Conservation (phyloP, 2,888 invertebrate species). For the Clanis bilineata region DNA sequence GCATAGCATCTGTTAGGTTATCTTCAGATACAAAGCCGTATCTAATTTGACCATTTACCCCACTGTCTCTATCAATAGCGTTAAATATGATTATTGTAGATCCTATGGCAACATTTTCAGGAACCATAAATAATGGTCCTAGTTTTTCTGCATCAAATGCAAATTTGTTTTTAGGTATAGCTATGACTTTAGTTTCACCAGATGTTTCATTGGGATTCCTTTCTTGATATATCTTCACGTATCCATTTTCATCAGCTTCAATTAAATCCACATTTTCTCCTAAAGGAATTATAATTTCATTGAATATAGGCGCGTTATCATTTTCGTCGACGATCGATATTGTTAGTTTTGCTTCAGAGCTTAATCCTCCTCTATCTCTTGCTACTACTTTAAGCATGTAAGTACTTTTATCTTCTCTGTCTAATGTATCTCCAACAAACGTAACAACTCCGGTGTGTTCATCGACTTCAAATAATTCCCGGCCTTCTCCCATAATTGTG, state of each 20-base stretch:
- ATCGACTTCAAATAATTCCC: conserved; percentile 87
- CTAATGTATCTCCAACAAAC: conserved; percentile 83
- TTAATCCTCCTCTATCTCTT: conserved; percentile 88
- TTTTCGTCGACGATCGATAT: conserved; percentile 90
- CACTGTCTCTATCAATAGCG: conserved; percentile 88
- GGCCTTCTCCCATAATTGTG: conserved; percentile 88
- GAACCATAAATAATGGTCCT: conserved; percentile 85
- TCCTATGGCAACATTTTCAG: conserved; percentile 88
- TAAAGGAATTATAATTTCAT: conserved; percentile 86
- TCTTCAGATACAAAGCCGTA: conserved; percentile 87
- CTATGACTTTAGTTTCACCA: conserved; percentile 54
- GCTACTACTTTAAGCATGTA: conserved; percentile 89
- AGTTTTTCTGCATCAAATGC: conserved; percentile 50
- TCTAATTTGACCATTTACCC: conserved; percentile 86
- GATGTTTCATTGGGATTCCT: conserved; percentile 52
- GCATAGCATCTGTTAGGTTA: conserved; percentile 77
- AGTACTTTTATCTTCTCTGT: conserved; percentile 86
- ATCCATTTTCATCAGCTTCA: conserved; percentile 82
- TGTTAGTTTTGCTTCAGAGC: conserved; percentile 87
- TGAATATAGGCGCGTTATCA: conserved; percentile 89
- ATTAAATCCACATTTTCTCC: conserved; percentile 86
- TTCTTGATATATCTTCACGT: conserved; percentile 72
- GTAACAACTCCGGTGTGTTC: conserved; percentile 83
- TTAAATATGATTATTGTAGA: conserved; percentile 85
- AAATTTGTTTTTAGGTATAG: conserved; percentile 66